Evolutionary conservation across 2,113 vertebrate genomes (phyloP).

Genomic region (Podilymbus podiceps): DNA sequence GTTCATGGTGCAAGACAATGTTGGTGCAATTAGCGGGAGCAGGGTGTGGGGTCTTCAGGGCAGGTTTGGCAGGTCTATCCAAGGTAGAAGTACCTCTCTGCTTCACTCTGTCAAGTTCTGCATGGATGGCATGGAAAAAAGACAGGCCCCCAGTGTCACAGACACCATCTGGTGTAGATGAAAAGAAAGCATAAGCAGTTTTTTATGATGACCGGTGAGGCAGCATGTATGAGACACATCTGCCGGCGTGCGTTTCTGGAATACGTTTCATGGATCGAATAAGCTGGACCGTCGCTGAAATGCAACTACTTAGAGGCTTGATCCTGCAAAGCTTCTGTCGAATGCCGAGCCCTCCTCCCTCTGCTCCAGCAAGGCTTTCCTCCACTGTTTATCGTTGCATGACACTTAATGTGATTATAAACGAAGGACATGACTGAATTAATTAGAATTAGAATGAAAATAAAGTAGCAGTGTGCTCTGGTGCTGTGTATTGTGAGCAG

Average conservation of each 20-base stretch:
- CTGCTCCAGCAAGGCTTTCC: background rate
- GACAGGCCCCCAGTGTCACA: background rate
- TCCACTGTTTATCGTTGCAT: accelerated
- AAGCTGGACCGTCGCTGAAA: background rate
- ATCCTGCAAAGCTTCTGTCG: background rate
- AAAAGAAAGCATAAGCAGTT: background rate
- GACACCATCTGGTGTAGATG: slow-evolving; percentile 36
- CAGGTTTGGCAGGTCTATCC: background rate
- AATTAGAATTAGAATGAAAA: background rate
- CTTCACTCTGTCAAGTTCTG: slow-evolving; percentile 14
- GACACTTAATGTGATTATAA: background rate
- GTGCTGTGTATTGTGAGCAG: background rate
- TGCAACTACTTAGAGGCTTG: background rate
- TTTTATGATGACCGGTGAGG: background rate
- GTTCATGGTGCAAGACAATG: slow-evolving; percentile 28
- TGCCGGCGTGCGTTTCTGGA: background rate
- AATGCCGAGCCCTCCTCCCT: background rate
- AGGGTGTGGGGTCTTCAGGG: slow-evolving; percentile 65
- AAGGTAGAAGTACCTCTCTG: slow-evolving; percentile 41
- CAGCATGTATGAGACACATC: background rate
- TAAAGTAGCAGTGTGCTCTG: background rate
- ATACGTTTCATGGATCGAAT: background rate
- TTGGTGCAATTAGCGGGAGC: slow-evolving; percentile 30
- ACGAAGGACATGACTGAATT: background rate
- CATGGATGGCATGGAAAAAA: slow-evolving; percentile 28